Base-by-base conservation (phyloP, 1,140 invertebrate species). In the Triops cancriformis region DNA sequence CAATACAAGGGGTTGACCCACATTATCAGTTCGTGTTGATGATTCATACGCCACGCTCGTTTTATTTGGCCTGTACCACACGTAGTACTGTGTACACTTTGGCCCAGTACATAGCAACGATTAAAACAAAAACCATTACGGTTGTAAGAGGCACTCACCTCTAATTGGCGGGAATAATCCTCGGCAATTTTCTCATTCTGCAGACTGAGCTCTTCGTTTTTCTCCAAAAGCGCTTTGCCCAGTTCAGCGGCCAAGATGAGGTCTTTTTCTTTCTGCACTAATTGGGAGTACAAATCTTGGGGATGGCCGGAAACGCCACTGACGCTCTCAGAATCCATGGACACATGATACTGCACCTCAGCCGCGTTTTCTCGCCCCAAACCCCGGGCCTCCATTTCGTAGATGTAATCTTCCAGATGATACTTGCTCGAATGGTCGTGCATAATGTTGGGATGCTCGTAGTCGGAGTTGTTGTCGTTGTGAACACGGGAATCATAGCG, bases 251-350 rank as follows among this genome's bases (percentile, higher is more conserved):
- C 96, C 74, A 98, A 86, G 27, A 96, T 89, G 12, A 98, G 88
- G 83, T 98, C 96, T 79, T 92, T 91, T 82, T 98, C 96, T 83
- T 97, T 96, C 85, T 96, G 93, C 80, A 93, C 93, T 26, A 98
- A 85, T 82, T 95, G 90, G 23, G 90, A 89, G 87, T 90, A 91
- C 0, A 96, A 87, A 84, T 95, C 94, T 73, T 89, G 51, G 88
- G 43, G 87, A 86, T 74, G 87, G 85, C 37, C 77, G 83, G 80
- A 41, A 82, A 82, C 80, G 82, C 83, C 26, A 83, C 84, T 80
- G 84, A 85, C 42, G 85, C 85, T 80, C 84, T 85, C 80, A 87
- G 86, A 84, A 88, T 87, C 80, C 87, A 87, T 80, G 86, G 86
- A 45, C 23, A 81, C 81, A 73, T 78, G 51, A 41, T 26, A 37